Percentiles rank a stretch among this genome's conserved stretches.
phyloP scores from a whole-genome alignment of 2,797 vertebrate species.

The Hyperoplus lanceolatus region DNA sequence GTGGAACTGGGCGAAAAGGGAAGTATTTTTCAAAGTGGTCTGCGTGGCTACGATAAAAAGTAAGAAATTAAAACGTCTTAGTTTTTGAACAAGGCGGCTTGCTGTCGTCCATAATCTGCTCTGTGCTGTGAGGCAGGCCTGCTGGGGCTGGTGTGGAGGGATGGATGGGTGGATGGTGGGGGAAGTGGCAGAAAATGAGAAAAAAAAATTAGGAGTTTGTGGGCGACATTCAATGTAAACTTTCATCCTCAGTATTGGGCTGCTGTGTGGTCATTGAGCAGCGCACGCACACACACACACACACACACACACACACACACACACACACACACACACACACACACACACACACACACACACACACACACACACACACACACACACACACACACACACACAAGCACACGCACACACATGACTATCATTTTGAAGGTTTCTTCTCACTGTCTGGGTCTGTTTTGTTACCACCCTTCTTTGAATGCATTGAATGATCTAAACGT shows the following conservation, averaged over 20 bases:
- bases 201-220: slow-evolving; percentile 46
- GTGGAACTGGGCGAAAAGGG: slow-evolving; percentile 72
- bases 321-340: no score
- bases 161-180: slow-evolving; percentile 43
- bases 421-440: neutral
- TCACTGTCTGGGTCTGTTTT: neutral
- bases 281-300: slow-evolving; percentile 7
- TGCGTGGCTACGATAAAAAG: slow-evolving; percentile 85
- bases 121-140: slow-evolving; percentile 58
- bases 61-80: slow-evolving; percentile 83
- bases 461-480: neutral
- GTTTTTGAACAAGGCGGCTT: slow-evolving; percentile 63
- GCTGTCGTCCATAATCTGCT: slow-evolving; percentile 76
- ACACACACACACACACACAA: no score
- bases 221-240: slow-evolving; percentile 58
- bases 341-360: slow-evolving; percentile 6
- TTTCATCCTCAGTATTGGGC: slow-evolving; percentile 42
- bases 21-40: slow-evolving; percentile 80
- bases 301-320: neutral
- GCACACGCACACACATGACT: neutral
- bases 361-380: neutral
- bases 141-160: slow-evolving; percentile 31
- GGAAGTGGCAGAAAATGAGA: slow-evolving; percentile 24
- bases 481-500: neutral
- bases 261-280: slow-evolving; percentile 71